A percentile compares a stretch with the other conserved stretches of the same genome.
phyloP scores from a whole-genome alignment of 2,113 vertebrate species.

The Microtus richardsoni region DNA sequence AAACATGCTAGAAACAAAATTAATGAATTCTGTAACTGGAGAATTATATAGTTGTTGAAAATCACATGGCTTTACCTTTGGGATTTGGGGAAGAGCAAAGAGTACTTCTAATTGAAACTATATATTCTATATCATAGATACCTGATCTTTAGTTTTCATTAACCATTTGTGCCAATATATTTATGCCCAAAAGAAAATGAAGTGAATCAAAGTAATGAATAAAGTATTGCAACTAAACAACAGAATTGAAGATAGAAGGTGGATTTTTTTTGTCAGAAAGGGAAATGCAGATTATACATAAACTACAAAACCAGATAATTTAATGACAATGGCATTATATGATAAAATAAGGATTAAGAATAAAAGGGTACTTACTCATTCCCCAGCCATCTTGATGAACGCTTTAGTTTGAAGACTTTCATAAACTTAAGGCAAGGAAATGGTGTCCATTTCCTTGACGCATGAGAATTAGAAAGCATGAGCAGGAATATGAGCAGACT shows the following conservation, averaged over 20 bases:
- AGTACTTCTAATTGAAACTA: neutral
- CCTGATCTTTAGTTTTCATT: neutral
- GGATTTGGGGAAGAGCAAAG: neutral
- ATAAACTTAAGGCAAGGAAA: neutral
- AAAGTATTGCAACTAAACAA: neutral
- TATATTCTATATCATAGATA: too few relatives aligned
- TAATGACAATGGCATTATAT: neutral
- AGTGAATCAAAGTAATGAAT: accelerated
- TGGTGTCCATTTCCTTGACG: neutral
- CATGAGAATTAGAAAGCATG: neutral
- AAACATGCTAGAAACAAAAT: neutral
- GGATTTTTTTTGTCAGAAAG: too few relatives aligned
- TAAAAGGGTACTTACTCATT: neutral
- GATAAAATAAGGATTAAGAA: neutral
- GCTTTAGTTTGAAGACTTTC: neutral
- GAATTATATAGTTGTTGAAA: neutral
- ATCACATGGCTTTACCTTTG: too few relatives aligned
- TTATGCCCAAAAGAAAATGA: neutral
- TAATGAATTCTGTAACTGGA: neutral
- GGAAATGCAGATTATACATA: neutral
- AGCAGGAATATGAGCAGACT: neutral
- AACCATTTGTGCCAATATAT: neutral
- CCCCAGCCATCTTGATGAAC: neutral
- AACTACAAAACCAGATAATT: neutral
- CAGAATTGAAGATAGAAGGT: neutral